These are phyloP conservation scores for Sclerurus mexicanus DNA, from an alignment of 2,113 vertebrate genomes.

Conservation along the genomic window DNA sequence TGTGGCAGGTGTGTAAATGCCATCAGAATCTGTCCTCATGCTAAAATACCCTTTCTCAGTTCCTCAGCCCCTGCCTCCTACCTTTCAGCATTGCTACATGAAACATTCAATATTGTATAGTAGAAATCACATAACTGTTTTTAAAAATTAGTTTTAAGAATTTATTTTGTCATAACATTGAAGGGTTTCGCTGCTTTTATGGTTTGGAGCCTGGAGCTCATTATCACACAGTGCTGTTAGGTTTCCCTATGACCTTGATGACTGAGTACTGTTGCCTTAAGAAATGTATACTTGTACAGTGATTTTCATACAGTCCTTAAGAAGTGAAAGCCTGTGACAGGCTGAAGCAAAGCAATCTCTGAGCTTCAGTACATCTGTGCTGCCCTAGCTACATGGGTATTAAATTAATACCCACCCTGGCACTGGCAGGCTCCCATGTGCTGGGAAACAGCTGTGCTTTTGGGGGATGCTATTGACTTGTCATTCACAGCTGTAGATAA, in stretches of 20 bases:
- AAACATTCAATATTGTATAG: neutral
- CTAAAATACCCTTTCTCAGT: neutral
- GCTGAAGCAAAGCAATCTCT: neutral
- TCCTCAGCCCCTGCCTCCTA: neutral
- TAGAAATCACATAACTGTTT: neutral
- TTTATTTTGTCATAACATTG: neutral
- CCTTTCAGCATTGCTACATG: neutral
- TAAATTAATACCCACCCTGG: neutral
- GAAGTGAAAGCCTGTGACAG: neutral
- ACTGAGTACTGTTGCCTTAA: neutral
- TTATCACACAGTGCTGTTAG: neutral
- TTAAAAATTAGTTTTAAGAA: neutral
- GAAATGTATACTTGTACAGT: neutral
- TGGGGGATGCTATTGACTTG: neutral
- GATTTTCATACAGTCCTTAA: neutral
- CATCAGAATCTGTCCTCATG: neutral
- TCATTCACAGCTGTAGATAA: neutral
- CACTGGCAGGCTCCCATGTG: neutral
- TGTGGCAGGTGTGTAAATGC: neutral
- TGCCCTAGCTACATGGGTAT: neutral
- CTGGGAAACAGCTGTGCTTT: neutral
- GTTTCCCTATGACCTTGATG: neutral
- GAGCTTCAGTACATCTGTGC: neutral
- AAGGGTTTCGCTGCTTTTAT: neutral
- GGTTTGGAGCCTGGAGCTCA: neutral